Evolutionary conservation across 2,888 invertebrate genomes (phyloP).

Genomic region (Drosophila picticornis): DNA sequence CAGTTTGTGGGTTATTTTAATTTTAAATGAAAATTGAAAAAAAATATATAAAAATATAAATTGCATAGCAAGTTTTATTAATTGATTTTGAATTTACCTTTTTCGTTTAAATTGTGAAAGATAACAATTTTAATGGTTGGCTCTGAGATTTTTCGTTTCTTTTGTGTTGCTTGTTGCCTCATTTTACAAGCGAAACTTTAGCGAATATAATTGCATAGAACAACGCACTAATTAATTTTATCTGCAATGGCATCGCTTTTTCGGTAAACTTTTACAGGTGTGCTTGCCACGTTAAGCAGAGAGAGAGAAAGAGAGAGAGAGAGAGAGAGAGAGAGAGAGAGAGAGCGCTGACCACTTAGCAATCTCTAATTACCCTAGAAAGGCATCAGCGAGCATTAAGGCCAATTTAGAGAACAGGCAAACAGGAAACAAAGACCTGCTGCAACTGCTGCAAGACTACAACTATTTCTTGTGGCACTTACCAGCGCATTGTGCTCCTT

Average conservation of each 20-base stretch:
- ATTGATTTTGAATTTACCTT: background rate
- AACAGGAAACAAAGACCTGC: background rate
- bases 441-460: slow-evolving; percentile 23
- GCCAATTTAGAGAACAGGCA: slow-evolving; percentile 6
- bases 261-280: slow-evolving; percentile 19
- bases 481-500: slow-evolving; percentile 71
- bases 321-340: background rate
- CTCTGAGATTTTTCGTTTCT: slow-evolving; percentile 4
- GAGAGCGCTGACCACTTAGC: slow-evolving; percentile 2
- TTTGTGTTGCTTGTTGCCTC: slow-evolving; percentile 30
- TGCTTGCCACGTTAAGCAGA: background rate
- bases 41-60: background rate
- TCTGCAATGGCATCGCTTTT: slow-evolving; percentile 40
- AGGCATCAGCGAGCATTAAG: slow-evolving; percentile 20
- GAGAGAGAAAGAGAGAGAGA: no score
- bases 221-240: slow-evolving; percentile 59
- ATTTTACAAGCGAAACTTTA: slow-evolving; percentile 43
- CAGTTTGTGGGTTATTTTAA: no score
- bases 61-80: background rate
- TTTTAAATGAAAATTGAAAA: background rate
- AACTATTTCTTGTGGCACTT: slow-evolving; percentile 24
- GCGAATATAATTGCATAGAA: slow-evolving; percentile 43
- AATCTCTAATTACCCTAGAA: slow-evolving; percentile 50
- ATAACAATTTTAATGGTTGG: background rate
- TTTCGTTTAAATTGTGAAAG: background rate